phyloP scores from a whole-genome alignment of 2,888 invertebrate species.

The Metopia argyrocephala region DNA sequence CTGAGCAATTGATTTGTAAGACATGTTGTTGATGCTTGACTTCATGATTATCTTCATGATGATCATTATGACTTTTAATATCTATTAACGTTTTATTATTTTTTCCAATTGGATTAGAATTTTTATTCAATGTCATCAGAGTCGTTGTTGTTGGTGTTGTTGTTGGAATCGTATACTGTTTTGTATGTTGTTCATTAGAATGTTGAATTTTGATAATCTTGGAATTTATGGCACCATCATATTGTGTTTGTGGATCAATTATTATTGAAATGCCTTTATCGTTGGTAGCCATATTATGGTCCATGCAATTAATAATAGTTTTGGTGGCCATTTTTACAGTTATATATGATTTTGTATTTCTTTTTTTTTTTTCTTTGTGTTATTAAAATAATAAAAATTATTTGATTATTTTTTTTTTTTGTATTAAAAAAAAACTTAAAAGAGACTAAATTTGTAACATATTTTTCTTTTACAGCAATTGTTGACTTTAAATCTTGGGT shows the following conservation, averaged over 20 bases:
- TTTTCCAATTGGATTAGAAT: constrained; percentile 57
- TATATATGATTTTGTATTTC: constrained; percentile 6
- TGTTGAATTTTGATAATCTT: constrained; percentile 64
- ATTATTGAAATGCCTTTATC: constrained; percentile 66
- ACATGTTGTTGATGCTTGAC: constrained; percentile 39
- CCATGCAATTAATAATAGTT: constrained; percentile 66
- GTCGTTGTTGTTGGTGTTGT: constrained; percentile 35
- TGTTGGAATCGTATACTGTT: constrained; percentile 26
- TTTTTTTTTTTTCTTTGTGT: background rate
- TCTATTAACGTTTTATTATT: constrained; percentile 67
- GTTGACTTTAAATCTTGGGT: constrained; percentile 5
- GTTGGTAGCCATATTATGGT: constrained; percentile 34
- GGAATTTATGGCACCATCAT: constrained; percentile 27
- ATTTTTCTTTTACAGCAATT: constrained; percentile 8
- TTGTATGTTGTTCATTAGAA: constrained; percentile 59
- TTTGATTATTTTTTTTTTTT: background rate
- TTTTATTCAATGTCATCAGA: constrained; percentile 54
- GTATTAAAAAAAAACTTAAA: background rate
- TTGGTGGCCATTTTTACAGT: constrained; percentile 66
- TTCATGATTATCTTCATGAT: constrained; percentile 22
- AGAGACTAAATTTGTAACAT: constrained; percentile 20
- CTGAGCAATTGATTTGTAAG: constrained; percentile 50
- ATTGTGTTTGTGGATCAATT: constrained; percentile 65
- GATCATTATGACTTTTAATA: constrained; percentile 63
- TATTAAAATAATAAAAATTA: constrained; percentile 5